These are phyloP conservation scores for Protodeltote pygarga DNA, from an alignment of 2,888 invertebrate genomes.

Conservation along the genomic window DNA sequence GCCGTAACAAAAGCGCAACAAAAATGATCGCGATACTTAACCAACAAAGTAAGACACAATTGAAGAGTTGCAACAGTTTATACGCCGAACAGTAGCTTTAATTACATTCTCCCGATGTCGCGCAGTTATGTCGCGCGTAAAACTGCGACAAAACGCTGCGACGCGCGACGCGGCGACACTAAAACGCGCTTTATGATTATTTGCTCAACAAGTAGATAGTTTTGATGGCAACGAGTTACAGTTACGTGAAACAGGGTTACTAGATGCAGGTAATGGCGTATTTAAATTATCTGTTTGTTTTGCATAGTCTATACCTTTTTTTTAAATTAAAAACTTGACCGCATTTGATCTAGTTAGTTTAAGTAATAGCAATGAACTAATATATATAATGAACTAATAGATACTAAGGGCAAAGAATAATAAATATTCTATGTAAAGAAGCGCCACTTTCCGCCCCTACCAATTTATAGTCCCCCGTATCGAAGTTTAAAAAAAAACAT, in stretches of 20 bases:
- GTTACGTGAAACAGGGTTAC: conserved; percentile 43
- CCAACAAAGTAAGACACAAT: conserved; percentile 62
- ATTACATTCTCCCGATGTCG: conserved; percentile 50
- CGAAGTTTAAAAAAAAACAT: too few species aligned
- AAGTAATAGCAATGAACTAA: too few species aligned
- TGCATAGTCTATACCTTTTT: background rate
- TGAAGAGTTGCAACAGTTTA: conserved; percentile 67
- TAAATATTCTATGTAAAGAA: too few species aligned
- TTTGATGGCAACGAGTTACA: conserved; percentile 44
- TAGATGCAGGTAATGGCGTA: conserved; percentile 35
- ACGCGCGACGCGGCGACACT: conserved; percentile 38
- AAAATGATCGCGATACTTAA: conserved; percentile 55
- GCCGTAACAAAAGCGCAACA: conserved; percentile 38
- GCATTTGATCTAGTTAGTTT: too few species aligned
- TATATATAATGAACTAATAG: too few species aligned
- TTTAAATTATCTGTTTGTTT: conserved; percentile 25
- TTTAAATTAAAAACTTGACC: too few species aligned
- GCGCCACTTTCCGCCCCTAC: too few species aligned
- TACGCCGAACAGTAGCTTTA: conserved; percentile 44
- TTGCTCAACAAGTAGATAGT: conserved; percentile 72
- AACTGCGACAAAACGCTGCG: conserved; percentile 48
- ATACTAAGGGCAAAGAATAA: too few species aligned
- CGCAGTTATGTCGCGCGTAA: conserved; percentile 42
- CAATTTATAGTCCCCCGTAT: too few species aligned
- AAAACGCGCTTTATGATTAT: conserved; percentile 71